phyloP scores from a whole-genome alignment of 2,797 vertebrate species.

The Paguma larvata region DNA sequence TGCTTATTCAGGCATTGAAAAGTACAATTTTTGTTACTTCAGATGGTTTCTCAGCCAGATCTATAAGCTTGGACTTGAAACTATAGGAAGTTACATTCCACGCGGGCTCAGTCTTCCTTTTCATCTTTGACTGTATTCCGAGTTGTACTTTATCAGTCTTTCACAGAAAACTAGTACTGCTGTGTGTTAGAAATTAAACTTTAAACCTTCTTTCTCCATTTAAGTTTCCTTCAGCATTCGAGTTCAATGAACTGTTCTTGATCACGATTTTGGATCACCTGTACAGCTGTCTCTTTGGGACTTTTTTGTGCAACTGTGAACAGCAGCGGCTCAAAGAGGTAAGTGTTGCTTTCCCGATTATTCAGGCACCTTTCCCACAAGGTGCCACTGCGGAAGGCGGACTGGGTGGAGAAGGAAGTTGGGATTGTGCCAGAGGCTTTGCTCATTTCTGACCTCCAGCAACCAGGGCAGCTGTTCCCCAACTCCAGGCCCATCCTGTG shows the following conservation, averaged over 20 bases:
- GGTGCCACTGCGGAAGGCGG: neutral
- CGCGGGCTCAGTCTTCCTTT: neutral
- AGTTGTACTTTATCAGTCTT: neutral
- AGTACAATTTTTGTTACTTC: neutral
- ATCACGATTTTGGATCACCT: slow-evolving; percentile 97
- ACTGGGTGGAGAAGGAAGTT: neutral
- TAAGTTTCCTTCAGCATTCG: slow-evolving; percentile 98
- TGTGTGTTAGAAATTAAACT: slow-evolving; percentile 61
- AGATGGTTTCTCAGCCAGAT: neutral
- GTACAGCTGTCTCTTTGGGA: slow-evolving; percentile 98
- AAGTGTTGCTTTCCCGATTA: slow-evolving; percentile 51
- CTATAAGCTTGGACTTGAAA: neutral
- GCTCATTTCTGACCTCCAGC: neutral
- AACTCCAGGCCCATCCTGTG: neutral
- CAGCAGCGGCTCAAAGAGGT: slow-evolving; percentile 94
- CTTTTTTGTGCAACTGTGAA: slow-evolving; percentile 97
- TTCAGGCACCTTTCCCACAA: neutral
- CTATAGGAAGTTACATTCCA: neutral
- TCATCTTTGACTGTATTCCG: neutral
- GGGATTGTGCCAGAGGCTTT: neutral
- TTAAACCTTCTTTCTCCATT: slow-evolving; percentile 71
- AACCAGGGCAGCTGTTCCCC: neutral
- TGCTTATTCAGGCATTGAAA: neutral
- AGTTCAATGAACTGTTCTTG: slow-evolving; percentile 98
- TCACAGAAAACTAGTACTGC: neutral